phyloP scores from a whole-genome alignment of 1,140 invertebrate species.

The Heliconius hermathena region DNA sequence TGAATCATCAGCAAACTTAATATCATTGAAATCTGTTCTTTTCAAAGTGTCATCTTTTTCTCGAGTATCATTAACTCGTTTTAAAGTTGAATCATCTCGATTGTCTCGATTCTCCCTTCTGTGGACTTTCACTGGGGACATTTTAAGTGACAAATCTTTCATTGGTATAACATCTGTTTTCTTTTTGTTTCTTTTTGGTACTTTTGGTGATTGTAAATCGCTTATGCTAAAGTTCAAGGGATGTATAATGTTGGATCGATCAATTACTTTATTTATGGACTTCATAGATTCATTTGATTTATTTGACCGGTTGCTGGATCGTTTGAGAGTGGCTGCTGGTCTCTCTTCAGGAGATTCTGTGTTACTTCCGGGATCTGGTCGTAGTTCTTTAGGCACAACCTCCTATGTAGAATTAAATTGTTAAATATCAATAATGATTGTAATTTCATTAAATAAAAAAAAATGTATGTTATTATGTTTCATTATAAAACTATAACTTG shows the following conservation, averaged over 20 bases:
- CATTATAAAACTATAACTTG: too few relatives aligned
- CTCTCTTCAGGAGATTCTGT: conserved; percentile 79
- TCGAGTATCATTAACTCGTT: conserved; percentile 67
- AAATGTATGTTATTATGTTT: too few relatives aligned
- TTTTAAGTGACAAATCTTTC: conserved; percentile 69
- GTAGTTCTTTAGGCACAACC: conserved; percentile 79
- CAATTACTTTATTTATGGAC: conserved; percentile 66
- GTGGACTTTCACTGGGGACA: conserved; percentile 66
- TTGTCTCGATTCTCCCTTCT: conserved; percentile 63
- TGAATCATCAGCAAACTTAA: conserved; percentile 78
- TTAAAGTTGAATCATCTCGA: conserved; percentile 67
- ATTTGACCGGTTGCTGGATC: conserved; percentile 55
- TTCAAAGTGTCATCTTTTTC: conserved; percentile 67
- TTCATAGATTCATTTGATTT: conserved; percentile 72
- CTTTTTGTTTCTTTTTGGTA: conserved; percentile 59
- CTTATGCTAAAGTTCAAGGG: conserved; percentile 78
- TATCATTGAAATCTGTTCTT: conserved; percentile 68
- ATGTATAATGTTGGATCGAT: conserved; percentile 75
- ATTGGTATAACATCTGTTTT: conserved; percentile 73
- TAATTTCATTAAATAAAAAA: too few relatives aligned
- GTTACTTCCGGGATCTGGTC: conserved; percentile 81
- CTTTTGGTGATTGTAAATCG: conserved; percentile 70
- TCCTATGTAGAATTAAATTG: conserved; percentile 54
- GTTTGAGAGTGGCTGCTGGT: conserved; percentile 56
- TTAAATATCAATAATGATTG: too few relatives aligned